Percentiles rank a stretch among this genome's conserved stretches.
phyloP scores from a whole-genome alignment of 1,140 invertebrate species.

The Leptestheria dahalacensis region DNA sequence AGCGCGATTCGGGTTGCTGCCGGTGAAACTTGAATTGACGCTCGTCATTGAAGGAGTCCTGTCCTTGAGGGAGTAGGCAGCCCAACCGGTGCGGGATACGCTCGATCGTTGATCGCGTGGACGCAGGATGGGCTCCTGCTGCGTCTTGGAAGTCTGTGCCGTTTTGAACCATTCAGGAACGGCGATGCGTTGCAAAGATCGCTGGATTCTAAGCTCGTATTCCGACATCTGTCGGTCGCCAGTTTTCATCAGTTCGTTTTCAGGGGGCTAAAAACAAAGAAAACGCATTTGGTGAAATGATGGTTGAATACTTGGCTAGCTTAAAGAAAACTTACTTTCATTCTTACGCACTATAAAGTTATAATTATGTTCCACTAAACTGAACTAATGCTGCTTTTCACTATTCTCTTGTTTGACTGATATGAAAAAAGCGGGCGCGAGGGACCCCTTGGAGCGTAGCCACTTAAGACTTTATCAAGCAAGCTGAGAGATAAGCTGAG shows the following conservation, averaged over 20 bases:
- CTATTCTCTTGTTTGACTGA: too few relatives aligned
- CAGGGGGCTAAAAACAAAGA: constrained; percentile 53
- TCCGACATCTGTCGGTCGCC: constrained; percentile 64
- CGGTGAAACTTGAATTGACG: constrained; percentile 13
- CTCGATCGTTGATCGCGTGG: not conserved
- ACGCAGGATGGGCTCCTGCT: constrained; percentile 20
- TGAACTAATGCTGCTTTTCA: too few relatives aligned
- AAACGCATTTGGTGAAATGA: too few relatives aligned
- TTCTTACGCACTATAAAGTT: too few relatives aligned
- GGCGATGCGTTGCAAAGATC: constrained; percentile 78
- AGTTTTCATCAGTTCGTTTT: constrained; percentile 74
- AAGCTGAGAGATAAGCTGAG: too few relatives aligned
- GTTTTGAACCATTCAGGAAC: constrained; percentile 90
- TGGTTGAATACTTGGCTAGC: too few relatives aligned
- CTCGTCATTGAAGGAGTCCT: constrained; percentile 19
- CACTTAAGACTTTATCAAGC: too few relatives aligned
- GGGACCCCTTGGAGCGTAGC: too few relatives aligned
- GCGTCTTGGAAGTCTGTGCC: constrained; percentile 26
- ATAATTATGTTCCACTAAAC: too few relatives aligned
- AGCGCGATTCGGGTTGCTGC: constrained; percentile 16
- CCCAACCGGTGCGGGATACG: constrained; percentile 18
- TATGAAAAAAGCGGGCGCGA: too few relatives aligned
- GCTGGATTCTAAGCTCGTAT: constrained; percentile 79
- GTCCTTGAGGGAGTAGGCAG: constrained; percentile 15
- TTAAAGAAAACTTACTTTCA: too few relatives aligned